Evolutionary conservation across 92 coral and sea anemone species (phyloP).

Genomic region (Umimayanthus chanpuru): DNA sequence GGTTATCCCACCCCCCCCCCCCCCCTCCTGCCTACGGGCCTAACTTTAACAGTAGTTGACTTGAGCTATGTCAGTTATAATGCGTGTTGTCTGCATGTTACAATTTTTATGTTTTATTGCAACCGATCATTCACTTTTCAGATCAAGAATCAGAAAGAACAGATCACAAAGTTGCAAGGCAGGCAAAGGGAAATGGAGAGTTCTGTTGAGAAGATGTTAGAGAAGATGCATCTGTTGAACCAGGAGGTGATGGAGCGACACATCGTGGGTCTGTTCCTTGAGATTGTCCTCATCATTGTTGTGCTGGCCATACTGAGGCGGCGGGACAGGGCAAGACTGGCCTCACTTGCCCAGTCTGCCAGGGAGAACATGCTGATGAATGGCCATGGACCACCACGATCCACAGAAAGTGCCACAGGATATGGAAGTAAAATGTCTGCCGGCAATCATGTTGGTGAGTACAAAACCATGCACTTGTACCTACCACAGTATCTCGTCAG

Average conservation of each 20-base stretch:
- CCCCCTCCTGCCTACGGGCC: too few relatives aligned
- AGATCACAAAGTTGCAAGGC: conserved; percentile 38
- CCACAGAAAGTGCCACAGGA: conserved; percentile 61
- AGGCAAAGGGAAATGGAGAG: conserved; percentile 25
- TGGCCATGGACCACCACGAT: conserved; percentile 22
- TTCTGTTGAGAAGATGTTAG: conserved; percentile 16
- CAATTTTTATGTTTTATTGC: background rate
- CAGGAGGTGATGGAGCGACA: conserved; percentile 91
- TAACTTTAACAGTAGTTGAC: too few relatives aligned
- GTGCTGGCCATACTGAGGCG: conserved; percentile 71
- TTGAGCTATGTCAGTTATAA: too few relatives aligned
- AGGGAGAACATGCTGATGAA: conserved; percentile 14
- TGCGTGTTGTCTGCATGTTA: background rate
- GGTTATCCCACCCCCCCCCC: too few relatives aligned
- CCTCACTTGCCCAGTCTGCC: conserved; percentile 30
- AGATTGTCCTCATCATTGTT: conserved; percentile 67
- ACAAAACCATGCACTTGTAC: background rate
- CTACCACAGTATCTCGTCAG: background rate
- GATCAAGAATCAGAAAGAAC: conserved; percentile 55
- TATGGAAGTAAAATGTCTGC: conserved; percentile 28
- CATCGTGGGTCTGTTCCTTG: conserved; percentile 84
- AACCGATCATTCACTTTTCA: conserved; percentile 6
- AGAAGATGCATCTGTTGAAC: conserved; percentile 33
- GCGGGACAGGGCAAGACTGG: conserved; percentile 54
- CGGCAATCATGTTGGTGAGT: conserved; percentile 5